Conservation (phyloP, 2,888 invertebrate species). For the Phortica okadai region DNA sequence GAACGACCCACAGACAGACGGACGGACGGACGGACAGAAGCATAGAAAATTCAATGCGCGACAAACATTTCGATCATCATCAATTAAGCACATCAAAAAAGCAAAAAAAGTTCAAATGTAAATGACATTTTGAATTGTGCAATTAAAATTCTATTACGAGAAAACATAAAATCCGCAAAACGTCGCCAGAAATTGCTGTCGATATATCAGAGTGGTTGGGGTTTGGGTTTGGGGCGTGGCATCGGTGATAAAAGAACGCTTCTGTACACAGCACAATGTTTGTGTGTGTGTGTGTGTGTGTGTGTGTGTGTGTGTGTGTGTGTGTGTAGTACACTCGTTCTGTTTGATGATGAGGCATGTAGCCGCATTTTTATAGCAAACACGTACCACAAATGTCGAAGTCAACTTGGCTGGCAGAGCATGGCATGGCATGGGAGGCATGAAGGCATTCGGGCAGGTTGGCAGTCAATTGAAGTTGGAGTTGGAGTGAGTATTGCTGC, state of each 20-base stretch:
- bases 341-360: conserved; percentile 59
- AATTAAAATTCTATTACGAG: conserved; percentile 26
- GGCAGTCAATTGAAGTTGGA: conserved; percentile 25
- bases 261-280: too few relatives aligned
- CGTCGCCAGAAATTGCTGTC: conserved; percentile 2
- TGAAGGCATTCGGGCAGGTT: conserved; percentile 4
- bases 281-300: background rate
- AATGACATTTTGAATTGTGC: conserved; percentile 18
- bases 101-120: conserved; percentile 13
- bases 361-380: conserved; percentile 63
- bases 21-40: too few relatives aligned
- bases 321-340: background rate
- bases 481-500: conserved; percentile 5
- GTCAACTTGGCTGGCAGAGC: background rate
- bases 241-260: background rate
- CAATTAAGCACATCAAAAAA: background rate
- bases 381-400: conserved; percentile 54
- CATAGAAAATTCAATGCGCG: background rate
- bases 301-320: background rate
- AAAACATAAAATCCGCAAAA: conserved; percentile 23
- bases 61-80: conserved; percentile 14
- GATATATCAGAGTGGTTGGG: background rate
- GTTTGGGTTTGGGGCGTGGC: background rate
- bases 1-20: too few relatives aligned
- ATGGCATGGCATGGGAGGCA: conserved; percentile 1